Evolutionary conservation across 1,140 invertebrate genomes (phyloP).

Genomic region (Gryon sp.): DNA sequence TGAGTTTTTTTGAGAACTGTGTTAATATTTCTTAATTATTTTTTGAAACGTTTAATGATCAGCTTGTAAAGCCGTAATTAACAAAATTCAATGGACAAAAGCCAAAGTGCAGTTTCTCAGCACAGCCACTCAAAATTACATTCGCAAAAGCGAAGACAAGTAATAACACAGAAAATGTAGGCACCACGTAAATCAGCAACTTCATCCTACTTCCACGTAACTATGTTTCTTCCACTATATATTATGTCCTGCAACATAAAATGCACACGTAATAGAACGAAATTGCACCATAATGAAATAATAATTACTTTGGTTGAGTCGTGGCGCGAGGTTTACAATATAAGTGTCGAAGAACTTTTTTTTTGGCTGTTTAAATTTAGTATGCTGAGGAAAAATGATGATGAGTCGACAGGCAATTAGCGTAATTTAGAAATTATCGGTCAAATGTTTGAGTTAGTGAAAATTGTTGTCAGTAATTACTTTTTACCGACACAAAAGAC

Average conservation of each 20-base stretch:
- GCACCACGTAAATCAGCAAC: conserved; percentile 28
- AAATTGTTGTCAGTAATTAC: no score
- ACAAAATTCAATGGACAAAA: conserved; percentile 44
- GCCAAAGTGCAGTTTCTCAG: no score
- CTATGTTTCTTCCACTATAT: conserved; percentile 1
- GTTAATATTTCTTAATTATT: conserved; percentile 37
- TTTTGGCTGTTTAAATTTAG: no score
- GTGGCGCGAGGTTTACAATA: no score
- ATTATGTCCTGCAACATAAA: conserved; percentile 12
- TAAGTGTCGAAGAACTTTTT: no score
- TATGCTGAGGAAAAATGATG: no score
- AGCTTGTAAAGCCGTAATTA: neutral
- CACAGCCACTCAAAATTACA: conserved; percentile 28
- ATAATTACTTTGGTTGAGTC: conserved; percentile 19
- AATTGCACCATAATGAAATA: conserved; percentile 42
- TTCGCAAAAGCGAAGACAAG: no score
- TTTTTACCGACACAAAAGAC: no score
- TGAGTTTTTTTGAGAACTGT: neutral
- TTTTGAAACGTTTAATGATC: conserved; percentile 39
- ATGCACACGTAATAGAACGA: conserved; percentile 17
- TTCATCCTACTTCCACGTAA: conserved; percentile 2
- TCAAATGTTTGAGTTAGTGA: no score
- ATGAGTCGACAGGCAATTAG: no score
- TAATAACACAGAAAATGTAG: conserved; percentile 20
- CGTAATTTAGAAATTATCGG: no score